Evolutionary conservation across 2,113 vertebrate genomes (phyloP).

Genomic region (Nothocercus julius): DNA sequence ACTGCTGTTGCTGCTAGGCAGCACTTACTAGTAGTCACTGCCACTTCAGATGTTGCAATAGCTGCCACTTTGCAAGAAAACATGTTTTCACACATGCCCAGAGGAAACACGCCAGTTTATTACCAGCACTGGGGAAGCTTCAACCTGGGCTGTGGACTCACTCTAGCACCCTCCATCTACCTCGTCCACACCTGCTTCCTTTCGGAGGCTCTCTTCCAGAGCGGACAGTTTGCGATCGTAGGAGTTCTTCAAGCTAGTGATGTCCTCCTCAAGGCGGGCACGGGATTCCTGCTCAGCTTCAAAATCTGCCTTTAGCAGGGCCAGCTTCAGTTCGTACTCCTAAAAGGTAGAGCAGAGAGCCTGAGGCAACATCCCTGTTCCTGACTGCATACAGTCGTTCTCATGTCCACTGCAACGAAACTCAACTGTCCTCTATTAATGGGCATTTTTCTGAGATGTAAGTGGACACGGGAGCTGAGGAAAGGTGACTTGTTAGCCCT

Average conservation of each 20-base stretch:
- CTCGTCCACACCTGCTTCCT: constrained; percentile 42
- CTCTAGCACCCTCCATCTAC: not conserved
- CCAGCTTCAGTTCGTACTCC: constrained; percentile 86
- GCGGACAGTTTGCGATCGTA: constrained; percentile 81
- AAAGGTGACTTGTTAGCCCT: not conserved
- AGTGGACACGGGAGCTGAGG: not conserved
- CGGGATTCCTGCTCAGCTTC: constrained; percentile 84
- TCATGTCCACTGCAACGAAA: not conserved
- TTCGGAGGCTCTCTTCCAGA: constrained; percentile 75
- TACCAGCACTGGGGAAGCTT: not conserved
- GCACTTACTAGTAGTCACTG: not conserved
- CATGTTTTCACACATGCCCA: not conserved
- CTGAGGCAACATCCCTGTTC: not conserved
- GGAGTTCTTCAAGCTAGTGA: constrained; percentile 78
- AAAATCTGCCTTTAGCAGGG: constrained; percentile 83
- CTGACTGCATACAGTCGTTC: accelerated
- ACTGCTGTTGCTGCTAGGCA: not conserved
- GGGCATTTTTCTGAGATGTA: not conserved
- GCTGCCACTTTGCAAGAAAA: not conserved
- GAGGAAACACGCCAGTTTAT: not conserved
- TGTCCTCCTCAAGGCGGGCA: constrained; percentile 84
- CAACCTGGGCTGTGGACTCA: not conserved
- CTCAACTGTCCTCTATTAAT: not conserved
- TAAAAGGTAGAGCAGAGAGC: constrained; percentile 51
- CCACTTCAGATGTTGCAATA: not conserved